A percentile compares a stretch with the other conserved stretches of the same genome.
These are phyloP conservation scores for Cynoglossus semilaevis DNA, from an alignment of 2,113 vertebrate species.

Conservation along the genomic window DNA sequence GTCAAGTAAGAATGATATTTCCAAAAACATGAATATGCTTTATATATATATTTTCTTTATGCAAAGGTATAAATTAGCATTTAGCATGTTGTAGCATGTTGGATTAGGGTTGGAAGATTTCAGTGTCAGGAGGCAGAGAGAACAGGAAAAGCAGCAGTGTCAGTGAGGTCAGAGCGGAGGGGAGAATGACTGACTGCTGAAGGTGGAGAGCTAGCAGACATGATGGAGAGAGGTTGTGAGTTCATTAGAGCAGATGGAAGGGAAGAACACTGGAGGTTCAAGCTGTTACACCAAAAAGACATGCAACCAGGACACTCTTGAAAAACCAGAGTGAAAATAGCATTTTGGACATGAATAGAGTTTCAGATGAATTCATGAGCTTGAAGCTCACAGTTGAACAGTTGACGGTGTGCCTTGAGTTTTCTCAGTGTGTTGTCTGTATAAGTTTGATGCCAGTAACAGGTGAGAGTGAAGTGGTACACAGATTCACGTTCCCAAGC, in stretches of 20 bases:
- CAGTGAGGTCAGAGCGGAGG: background rate
- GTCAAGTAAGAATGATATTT: too few relatives aligned
- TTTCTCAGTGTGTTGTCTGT: background rate
- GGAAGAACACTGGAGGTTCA: background rate
- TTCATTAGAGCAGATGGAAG: background rate
- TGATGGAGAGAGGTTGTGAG: background rate
- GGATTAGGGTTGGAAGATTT: too few relatives aligned
- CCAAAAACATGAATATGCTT: too few relatives aligned
- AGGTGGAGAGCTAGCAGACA: background rate
- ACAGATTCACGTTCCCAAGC: too few relatives aligned
- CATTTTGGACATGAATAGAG: background rate
- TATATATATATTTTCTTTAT: too few relatives aligned
- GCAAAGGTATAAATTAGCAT: too few relatives aligned
- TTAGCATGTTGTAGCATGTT: too few relatives aligned
- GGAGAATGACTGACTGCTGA: background rate
- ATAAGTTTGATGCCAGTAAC: too few relatives aligned
- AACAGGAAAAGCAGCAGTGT: background rate
- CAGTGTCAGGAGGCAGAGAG: too few relatives aligned
- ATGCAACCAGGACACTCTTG: background rate
- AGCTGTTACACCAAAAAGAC: background rate
- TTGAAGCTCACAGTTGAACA: background rate
- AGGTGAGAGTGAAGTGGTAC: too few relatives aligned
- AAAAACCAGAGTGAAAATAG: background rate
- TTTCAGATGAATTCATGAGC: background rate
- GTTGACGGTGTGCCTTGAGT: background rate